Evolutionary conservation across 2,113 vertebrate genomes (phyloP), one percentile per base, ranked within the genome.

Genomic region (Protobothrops mucrosquamatus): DNA sequence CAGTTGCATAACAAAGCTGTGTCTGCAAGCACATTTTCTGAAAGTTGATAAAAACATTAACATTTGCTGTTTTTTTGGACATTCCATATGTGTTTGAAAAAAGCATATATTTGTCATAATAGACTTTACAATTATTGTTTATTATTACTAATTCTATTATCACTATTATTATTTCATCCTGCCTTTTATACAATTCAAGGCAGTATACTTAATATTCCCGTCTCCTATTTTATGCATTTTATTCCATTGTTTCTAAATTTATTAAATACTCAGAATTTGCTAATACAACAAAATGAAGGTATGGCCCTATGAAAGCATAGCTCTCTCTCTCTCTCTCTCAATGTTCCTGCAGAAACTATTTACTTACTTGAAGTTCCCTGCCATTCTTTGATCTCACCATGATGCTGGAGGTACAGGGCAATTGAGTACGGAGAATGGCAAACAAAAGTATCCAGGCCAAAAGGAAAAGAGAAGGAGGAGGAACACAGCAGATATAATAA

Each of bases 361-460:
- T 92, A 98, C 98, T 98, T 98, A 99, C 98, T 98, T 98, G 98
- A 96, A 93, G 96, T 94, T 97, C 96, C 97, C 95, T 97, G 97
- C 95, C 96, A 97, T 96, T 98, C 98, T 98, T 97, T 98, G 97
- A 96, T 97, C 96, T 98, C 98, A 97, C 97, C 98, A 97, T 98
- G 97, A 95, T 97, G 97, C 98, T 98, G 97, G 93, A 93, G 89
- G 94, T 95, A 97, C 94, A 97, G 95, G 93, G 95, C 93, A 97
- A 97, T 96, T 96, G 97, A 96, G 96, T 96, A 94, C n/a, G 96
- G 92, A 92, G 96, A 94, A 95, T 96, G 97, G 97, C 96, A 96
- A 96, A 97, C 97, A 97, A 91, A 98, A 89, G 89, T 96, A 94
- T 97, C 97, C 97, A 97, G 97, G 97, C 95, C 95, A 97, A 96